Evolutionary conservation across 2,113 vertebrate species (phyloP), one percentile per base, ranked within the genome.

Genomic region (Sinocyclocheilus rhinocerous): DNA sequence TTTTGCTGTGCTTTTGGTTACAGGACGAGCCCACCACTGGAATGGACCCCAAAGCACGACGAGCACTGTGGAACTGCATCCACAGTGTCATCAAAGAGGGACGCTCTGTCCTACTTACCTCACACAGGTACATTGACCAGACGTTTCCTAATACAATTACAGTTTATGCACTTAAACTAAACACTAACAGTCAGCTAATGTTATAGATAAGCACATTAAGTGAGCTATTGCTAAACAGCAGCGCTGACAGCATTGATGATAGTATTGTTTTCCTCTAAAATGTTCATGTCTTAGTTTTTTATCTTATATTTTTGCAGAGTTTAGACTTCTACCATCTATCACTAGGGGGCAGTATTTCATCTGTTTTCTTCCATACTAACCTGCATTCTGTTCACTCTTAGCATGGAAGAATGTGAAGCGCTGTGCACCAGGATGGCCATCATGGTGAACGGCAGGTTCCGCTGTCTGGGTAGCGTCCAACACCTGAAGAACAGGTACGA

Each of bases 391-490:
- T 91, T 78, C 92, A 88, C 89, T 33, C 65, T 10, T 93, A 99
- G 98, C 80, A 99, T 99, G 98, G 98, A 99, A 93, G 98, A 99
- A 88, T 99, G 98, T 91, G 98, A 99, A 93, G 98, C 98, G 0
- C 92, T 99, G 52, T 99, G 98, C 82, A 99, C 98, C 52, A 94
- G 98, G 88, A 99, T 99, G 97, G 97, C 98, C 0, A 99, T 99
- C 89, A 99, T 99, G 98, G 98, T 99, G 85, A 99, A 99, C 4
- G 98, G 98, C 48, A 90, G 97, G 87, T 99, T 99, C 94, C 93
- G 96, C 80, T 99, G 98, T 91, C 94, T 99, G 18, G 98, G 98
- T 82, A 99, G 98, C 0, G 98, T 99, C 29, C 98, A 99, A 57
- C 98, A 99, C 93, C 93, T 99, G 84, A 99, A 99, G 94, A 99